phyloP scores from a whole-genome alignment of 2,113 vertebrate genomes.

The Eurypyga helias region DNA sequence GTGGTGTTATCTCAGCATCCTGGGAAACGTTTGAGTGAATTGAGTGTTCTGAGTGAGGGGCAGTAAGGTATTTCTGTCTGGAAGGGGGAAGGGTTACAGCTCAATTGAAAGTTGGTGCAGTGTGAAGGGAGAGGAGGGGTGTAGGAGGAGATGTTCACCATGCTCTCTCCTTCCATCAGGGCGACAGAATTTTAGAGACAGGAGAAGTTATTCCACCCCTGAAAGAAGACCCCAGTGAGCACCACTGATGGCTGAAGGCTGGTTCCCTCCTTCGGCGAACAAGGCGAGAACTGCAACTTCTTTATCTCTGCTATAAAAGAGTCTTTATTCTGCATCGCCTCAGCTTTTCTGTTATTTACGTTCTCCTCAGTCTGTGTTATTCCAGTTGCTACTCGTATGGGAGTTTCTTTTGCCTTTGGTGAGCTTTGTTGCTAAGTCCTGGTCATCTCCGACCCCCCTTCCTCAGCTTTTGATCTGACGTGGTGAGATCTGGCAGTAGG shows the following conservation, averaged over 20 bases:
- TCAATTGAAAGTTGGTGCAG: background rate
- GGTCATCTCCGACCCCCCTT: rapidly evolving
- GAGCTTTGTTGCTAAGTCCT: background rate
- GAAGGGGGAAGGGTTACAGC: background rate
- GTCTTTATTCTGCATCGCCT: background rate
- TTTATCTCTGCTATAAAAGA: background rate
- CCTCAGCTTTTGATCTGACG: background rate
- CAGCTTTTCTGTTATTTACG: background rate
- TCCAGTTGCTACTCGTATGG: rapidly evolving
- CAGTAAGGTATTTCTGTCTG: background rate
- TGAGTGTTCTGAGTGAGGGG: background rate
- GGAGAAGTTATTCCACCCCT: constrained; percentile 49
- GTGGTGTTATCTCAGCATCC: background rate
- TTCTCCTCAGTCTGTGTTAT: rapidly evolving
- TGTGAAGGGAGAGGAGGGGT: background rate
- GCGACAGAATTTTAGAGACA: constrained; percentile 61
- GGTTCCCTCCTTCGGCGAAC: background rate
- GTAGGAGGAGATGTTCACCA: background rate
- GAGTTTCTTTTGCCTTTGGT: background rate
- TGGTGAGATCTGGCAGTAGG: background rate
- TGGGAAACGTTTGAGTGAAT: background rate
- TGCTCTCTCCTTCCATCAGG: background rate
- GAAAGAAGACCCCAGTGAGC: background rate
- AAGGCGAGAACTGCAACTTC: background rate
- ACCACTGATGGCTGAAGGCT: constrained; percentile 1